A percentile compares a stretch with the other conserved stretches of the same genome.
phyloP scores from a whole-genome alignment of 2,797 vertebrate genomes.

The Pteropus rufus region DNA sequence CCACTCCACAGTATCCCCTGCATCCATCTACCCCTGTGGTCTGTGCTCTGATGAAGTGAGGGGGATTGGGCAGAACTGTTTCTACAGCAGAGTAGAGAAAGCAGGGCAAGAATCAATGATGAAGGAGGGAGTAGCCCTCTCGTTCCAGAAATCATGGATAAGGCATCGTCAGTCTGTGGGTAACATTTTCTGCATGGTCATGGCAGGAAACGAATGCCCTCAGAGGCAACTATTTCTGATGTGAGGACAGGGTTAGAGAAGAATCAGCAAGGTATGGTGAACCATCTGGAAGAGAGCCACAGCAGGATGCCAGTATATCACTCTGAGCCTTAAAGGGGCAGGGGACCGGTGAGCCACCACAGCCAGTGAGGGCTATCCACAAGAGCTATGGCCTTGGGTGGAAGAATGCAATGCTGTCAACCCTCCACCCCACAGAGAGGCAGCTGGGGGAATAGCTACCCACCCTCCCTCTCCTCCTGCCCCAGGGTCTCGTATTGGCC shows the following conservation, averaged over 20 bases:
- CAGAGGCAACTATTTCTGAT: background rate
- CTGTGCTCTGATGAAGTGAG: background rate
- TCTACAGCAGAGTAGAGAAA: background rate
- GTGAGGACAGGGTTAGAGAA: background rate
- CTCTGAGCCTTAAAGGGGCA: background rate
- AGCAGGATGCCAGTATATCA: background rate
- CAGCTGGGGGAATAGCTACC: background rate
- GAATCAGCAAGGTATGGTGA: background rate
- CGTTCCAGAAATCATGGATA: background rate
- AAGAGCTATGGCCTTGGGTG: background rate
- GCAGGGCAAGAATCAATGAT: background rate
- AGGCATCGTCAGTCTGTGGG: background rate
- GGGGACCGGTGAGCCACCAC: background rate
- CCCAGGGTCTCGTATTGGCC: background rate
- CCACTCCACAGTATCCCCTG: fast-evolving
- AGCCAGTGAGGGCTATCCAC: background rate
- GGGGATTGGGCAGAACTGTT: background rate
- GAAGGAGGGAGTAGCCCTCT: background rate
- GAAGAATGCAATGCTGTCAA: background rate
- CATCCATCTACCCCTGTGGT: fast-evolving
- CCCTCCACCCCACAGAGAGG: background rate
- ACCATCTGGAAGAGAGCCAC: background rate
- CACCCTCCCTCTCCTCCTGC: background rate
- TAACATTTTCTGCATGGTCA: background rate
- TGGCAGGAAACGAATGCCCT: background rate